Evolutionary conservation across 2,113 vertebrate species (phyloP).

Genomic region (Chunga burmeisteri): DNA sequence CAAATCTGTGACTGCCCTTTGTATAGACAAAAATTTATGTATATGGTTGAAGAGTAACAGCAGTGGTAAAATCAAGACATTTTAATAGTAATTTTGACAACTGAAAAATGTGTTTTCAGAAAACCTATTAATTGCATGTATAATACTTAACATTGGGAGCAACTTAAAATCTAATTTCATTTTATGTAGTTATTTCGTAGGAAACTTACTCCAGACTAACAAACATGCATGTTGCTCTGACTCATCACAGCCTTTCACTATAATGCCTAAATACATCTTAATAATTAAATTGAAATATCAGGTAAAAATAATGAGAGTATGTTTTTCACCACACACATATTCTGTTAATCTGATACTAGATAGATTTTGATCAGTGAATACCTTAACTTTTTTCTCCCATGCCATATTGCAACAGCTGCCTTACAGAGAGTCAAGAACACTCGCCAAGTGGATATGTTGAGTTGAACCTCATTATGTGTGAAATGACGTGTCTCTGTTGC

Average conservation of each 20-base stretch:
- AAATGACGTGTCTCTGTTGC: neutral
- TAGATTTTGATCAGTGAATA: neutral
- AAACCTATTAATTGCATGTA: neutral
- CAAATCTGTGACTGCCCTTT: neutral
- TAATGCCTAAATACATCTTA: neutral
- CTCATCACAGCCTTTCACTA: neutral
- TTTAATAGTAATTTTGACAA: neutral
- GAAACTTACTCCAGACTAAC: neutral
- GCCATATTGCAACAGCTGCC: neutral
- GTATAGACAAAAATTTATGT: neutral
- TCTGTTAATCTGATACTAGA: neutral
- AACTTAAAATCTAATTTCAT: neutral
- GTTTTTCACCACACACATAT: neutral
- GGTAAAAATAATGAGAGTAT: neutral
- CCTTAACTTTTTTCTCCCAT: neutral
- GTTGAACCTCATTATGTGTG: neutral
- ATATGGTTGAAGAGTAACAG: neutral
- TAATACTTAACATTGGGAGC: neutral
- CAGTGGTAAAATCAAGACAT: neutral
- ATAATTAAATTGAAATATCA: neutral
- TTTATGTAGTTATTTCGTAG: neutral
- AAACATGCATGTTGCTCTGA: neutral
- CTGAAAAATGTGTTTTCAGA: neutral
- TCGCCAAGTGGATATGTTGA: neutral
- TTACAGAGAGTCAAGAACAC: neutral